Percentiles rank a stretch among this genome's conserved stretches.
phyloP scores from a whole-genome alignment of 2,113 vertebrate species.

The Cricetomys ansorgei region DNA sequence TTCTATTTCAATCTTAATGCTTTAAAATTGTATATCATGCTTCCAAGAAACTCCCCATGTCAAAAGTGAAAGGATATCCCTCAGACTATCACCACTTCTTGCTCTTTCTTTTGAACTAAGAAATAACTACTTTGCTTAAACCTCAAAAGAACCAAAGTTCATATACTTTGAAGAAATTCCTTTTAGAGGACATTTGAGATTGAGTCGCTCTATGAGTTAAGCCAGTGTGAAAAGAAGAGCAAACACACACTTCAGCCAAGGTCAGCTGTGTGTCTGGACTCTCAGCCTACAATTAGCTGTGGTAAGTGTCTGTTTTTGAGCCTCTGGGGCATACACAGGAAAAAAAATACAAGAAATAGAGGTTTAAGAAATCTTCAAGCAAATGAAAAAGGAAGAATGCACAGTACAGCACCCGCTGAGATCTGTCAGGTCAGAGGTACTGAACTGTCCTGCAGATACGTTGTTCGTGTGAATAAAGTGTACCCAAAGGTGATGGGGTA shows the following conservation, averaged over 20 bases:
- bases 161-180: neutral
- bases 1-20: slow-evolving; percentile 48
- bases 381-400: neutral
- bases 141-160: slow-evolving; percentile 18
- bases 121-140: slow-evolving; percentile 31
- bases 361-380: neutral
- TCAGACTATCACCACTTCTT: neutral
- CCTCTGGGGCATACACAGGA: neutral
- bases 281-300: neutral
- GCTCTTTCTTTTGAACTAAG: slow-evolving; percentile 49
- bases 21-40: slow-evolving; percentile 28
- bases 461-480: neutral
- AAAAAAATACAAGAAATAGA: neutral
- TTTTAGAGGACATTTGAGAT: neutral
- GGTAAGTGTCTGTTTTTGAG: neutral
- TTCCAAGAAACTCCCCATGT: neutral
- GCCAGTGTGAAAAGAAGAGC: slow-evolving; percentile 20
- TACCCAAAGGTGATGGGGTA: neutral
- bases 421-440: neutral
- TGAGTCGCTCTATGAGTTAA: slow-evolving; percentile 6
- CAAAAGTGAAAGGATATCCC: neutral
- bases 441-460: neutral
- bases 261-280: neutral
- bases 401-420: neutral
- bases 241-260: slow-evolving; percentile 23